Base-by-base conservation (phyloP, 2,888 invertebrate genomes). In the Acanthopleura granulata region DNA sequence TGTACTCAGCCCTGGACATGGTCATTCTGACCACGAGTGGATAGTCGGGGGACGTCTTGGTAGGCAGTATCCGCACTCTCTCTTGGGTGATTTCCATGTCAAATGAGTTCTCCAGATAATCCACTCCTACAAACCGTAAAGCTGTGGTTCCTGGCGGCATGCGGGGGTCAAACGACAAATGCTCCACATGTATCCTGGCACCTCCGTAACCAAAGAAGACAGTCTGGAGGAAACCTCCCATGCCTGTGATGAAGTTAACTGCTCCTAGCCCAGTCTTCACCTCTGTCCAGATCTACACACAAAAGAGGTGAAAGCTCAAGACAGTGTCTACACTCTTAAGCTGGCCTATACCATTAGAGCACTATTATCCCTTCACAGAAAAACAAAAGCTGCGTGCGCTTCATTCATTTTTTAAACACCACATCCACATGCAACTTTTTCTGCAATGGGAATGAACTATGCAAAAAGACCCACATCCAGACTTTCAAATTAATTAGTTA, bases 161-260 rank as follows among this genome's bases (percentile, higher is more conserved):
- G 9, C 27, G 29, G 81, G 83, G 51, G 76, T 73, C 12, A 50
- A 81, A 50, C 29, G 78, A 73, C 15, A 82, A 76, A 22, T 74
- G 74, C 30, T 79, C 77, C 9, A 30, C 62, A 9, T 57, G 72
- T 11, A 82, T 73, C 22, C 90, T 79, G 57, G 89, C 57, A 9
- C 90, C 90, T 16, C 82, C 87, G 77, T 89, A 90, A 9, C 90
- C 90, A 76, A 81, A 86, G 16, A 89, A 76, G 72, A 90, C 74
- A 4, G 84, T 78, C 78, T 90, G 90, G 9, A 90, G 83, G 74
- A 90, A 89, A 57, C 89, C 89, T 16, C 89, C 90, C 85, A 86
- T 86, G 25, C 88, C 90, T n/a, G 90, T 88, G 51, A 89, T 84
- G 78, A 89, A 90, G 77, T 90, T 89, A 11, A 86, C 82, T 11